These are phyloP conservation scores for Petrophora chlorosata DNA, from an alignment of 2,888 invertebrate species.

Conservation along the genomic window DNA sequence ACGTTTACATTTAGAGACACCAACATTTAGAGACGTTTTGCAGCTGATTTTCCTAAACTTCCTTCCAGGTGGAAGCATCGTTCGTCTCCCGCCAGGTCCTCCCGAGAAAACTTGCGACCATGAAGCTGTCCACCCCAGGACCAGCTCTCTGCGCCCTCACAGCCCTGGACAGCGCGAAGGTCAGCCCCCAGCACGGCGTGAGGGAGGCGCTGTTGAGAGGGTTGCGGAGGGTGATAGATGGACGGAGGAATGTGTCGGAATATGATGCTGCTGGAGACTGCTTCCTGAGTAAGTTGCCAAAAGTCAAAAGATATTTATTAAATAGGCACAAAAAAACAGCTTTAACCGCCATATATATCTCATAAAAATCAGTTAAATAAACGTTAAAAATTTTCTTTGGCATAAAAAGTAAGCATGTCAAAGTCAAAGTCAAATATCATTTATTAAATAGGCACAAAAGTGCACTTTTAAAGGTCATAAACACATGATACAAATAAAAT, in stretches of 20 bases:
- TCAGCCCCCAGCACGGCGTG: slow-evolving; percentile 45
- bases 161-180: slow-evolving; percentile 61
- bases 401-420: too few relatives aligned
- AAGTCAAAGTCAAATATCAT: too few relatives aligned
- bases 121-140: slow-evolving; percentile 59
- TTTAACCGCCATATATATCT: too few relatives aligned
- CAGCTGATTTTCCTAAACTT: too few relatives aligned
- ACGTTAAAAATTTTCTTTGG: too few relatives aligned
- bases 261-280: slow-evolving; percentile 69
- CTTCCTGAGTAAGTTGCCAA: slow-evolving; percentile 56
- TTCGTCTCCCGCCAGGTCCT: slow-evolving; percentile 60
- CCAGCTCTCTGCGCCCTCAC: slow-evolving; percentile 72
- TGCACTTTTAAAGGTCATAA: too few relatives aligned
- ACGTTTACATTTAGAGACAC: too few relatives aligned
- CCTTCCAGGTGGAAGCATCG: slow-evolving; percentile 60
- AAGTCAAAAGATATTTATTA: neutral
- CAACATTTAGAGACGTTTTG: too few relatives aligned
- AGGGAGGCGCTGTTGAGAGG: slow-evolving; percentile 52
- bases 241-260: slow-evolving; percentile 66
- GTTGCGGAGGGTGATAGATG: slow-evolving; percentile 56
- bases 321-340: too few relatives aligned
- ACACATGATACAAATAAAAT: too few relatives aligned
- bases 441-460: too few relatives aligned
- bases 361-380: too few relatives aligned
- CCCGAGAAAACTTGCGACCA: slow-evolving; percentile 58